Conservation (phyloP, 2,113 vertebrate genomes). For the Brachirus orientalis region DNA sequence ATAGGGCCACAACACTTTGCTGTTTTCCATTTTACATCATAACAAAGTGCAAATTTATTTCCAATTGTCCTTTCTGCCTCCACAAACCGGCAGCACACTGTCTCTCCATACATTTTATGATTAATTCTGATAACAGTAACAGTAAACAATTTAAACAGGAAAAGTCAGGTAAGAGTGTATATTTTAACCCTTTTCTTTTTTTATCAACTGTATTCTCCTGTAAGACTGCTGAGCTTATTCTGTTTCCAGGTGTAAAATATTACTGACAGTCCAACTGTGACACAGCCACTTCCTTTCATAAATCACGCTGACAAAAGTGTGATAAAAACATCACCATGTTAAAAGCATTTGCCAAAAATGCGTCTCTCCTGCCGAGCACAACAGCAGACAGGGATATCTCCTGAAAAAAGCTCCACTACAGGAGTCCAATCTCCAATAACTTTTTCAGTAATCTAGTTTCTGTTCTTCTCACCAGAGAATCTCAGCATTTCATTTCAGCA, state of each 20-base stretch:
- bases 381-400: constrained; percentile 1
- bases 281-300: constrained; percentile 33
- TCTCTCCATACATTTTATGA: too few species aligned
- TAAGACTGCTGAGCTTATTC: constrained; percentile 24
- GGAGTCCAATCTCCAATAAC: constrained; percentile 1
- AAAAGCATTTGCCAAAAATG: constrained; percentile 2
- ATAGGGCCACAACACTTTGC: too few species aligned
- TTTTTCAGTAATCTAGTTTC: constrained; percentile 7
- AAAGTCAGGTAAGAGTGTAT: constrained; percentile 13
- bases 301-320: constrained; percentile 40
- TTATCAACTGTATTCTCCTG: constrained; percentile 32
- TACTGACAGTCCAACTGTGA: constrained; percentile 21
- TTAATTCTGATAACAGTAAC: too few species aligned
- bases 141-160: too few species aligned
- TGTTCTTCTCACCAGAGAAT: constrained; percentile 14
- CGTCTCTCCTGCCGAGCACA: not conserved
- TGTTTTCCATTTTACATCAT: too few species aligned
- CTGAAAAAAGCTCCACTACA: constrained; percentile 11
- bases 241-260: constrained; percentile 43
- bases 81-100: constrained; percentile 7
- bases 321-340: constrained; percentile 34
- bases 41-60: too few species aligned
- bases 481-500: constrained; percentile 7
- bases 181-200: constrained; percentile 21
- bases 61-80: too few species aligned